A percentile compares a stretch with the other conserved stretches of the same genome.
Conservation (phyloP, 1,140 invertebrate genomes). For the Vanessa atalanta region DNA sequence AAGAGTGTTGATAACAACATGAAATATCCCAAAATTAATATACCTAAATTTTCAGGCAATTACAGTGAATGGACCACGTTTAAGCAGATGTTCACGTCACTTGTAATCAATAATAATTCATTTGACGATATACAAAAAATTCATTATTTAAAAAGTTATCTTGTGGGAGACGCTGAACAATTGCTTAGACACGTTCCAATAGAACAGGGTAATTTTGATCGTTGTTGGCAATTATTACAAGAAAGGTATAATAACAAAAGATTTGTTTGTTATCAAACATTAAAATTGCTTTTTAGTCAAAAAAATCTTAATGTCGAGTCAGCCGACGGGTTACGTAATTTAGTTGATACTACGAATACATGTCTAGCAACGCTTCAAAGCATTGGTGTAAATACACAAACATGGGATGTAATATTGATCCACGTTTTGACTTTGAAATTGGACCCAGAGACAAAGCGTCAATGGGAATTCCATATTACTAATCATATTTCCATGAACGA, state of each 20-base stretch:
- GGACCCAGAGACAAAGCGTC: conserved; percentile 27
- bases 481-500: neutral
- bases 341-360: conserved; percentile 41
- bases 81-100: conserved; percentile 38
- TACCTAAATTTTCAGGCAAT: conserved; percentile 27
- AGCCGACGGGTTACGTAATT: conserved; percentile 31
- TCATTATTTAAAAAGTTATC: no score
- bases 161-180: no score
- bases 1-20: neutral
- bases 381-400: conserved; percentile 26
- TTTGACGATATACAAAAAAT: conserved; percentile 14
- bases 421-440: conserved; percentile 34
- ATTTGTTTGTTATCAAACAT: conserved; percentile 33
- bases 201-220: conserved; percentile 34
- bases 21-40: neutral
- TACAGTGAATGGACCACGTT: conserved; percentile 44
- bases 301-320: conserved; percentile 35
- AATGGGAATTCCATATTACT: no score
- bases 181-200: no score
- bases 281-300: conserved; percentile 40
- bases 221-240: conserved; percentile 39
- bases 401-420: conserved; percentile 40
- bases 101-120: conserved; percentile 30
- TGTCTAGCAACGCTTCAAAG: conserved; percentile 37
- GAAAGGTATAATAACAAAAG: conserved; percentile 47